Evolutionary conservation across 2,113 vertebrate genomes (phyloP).

Genomic region (Neopipo cinnamomea): DNA sequence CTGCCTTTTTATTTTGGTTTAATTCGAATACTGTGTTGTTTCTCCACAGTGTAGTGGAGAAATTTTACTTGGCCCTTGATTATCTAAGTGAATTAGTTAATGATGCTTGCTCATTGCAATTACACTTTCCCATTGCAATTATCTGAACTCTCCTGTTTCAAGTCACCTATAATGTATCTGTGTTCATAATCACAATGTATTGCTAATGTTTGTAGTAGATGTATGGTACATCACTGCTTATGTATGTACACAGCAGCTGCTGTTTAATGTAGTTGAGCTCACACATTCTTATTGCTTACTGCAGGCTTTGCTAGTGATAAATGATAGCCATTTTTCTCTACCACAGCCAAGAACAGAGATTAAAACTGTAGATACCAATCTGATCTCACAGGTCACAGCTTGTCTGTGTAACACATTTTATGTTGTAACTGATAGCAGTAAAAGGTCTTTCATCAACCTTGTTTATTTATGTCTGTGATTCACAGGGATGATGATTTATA

Average conservation of each 20-base stretch:
- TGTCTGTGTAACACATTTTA: not conserved
- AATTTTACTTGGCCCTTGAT: not conserved
- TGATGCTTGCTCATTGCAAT: not conserved
- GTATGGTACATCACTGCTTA: not conserved
- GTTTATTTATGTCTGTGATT: slow-evolving; percentile 40
- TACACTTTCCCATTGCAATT: not conserved
- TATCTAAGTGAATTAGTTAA: not conserved
- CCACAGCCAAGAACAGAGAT: not conserved
- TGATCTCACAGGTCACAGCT: slow-evolving; percentile 49
- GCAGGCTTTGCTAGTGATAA: slow-evolving; percentile 27
- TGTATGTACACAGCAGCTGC: not conserved
- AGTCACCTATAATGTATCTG: not conserved
- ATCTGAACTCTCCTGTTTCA: not conserved
- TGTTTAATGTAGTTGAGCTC: not conserved
- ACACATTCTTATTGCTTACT: not conserved
- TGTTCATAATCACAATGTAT: not conserved
- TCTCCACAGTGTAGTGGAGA: not conserved
- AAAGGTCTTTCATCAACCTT: slow-evolving; percentile 30
- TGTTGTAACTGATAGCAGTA: slow-evolving; percentile 15
- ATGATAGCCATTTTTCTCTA: slow-evolving; percentile 24
- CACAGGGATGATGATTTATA: slow-evolving; percentile 23
- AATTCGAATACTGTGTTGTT: not conserved
- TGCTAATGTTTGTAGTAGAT: not conserved
- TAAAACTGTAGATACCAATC: slow-evolving; percentile 19
- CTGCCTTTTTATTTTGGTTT: not conserved